Conservation (phyloP, 2,888 invertebrate genomes). For the Dugesia japonica region DNA sequence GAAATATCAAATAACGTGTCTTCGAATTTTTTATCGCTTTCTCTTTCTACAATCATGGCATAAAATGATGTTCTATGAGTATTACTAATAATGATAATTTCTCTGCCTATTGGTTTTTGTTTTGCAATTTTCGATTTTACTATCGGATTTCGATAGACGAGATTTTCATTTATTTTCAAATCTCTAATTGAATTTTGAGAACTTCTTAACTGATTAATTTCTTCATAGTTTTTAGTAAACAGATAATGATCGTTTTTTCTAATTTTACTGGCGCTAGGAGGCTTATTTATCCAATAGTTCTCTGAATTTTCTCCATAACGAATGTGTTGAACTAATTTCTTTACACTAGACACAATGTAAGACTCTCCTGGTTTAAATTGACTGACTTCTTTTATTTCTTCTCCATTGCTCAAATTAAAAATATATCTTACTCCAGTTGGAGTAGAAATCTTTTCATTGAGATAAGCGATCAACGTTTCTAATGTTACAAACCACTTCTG, state of each 20-base stretch:
- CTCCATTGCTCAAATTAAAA: slow-evolving; percentile 71
- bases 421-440: slow-evolving; percentile 74
- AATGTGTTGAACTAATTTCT: slow-evolving; percentile 50
- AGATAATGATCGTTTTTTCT: slow-evolving; percentile 38
- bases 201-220: slow-evolving; percentile 2
- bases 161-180: not conserved
- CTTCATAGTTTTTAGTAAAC: slow-evolving; percentile 35
- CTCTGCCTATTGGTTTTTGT: slow-evolving; percentile 48
- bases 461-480: slow-evolving; percentile 67
- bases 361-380: slow-evolving; percentile 58
- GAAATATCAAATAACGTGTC: slow-evolving; percentile 71
- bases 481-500: slow-evolving; percentile 69
- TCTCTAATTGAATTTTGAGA: slow-evolving; percentile 4
- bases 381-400: slow-evolving; percentile 56
- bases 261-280: slow-evolving; percentile 37
- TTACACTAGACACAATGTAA: slow-evolving; percentile 78
- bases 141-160: slow-evolving; percentile 57
- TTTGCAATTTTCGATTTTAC: slow-evolving; percentile 64
- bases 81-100: slow-evolving; percentile 72
- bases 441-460: slow-evolving; percentile 70
- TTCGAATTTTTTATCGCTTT: slow-evolving; percentile 79
- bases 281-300: slow-evolving; percentile 38
- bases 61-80: slow-evolving; percentile 62
- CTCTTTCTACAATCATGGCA: slow-evolving; percentile 66
- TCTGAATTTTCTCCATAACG: slow-evolving; percentile 40